Evolutionary conservation across 2,113 vertebrate genomes (phyloP).

Genomic region (Malurus melanocephalus): DNA sequence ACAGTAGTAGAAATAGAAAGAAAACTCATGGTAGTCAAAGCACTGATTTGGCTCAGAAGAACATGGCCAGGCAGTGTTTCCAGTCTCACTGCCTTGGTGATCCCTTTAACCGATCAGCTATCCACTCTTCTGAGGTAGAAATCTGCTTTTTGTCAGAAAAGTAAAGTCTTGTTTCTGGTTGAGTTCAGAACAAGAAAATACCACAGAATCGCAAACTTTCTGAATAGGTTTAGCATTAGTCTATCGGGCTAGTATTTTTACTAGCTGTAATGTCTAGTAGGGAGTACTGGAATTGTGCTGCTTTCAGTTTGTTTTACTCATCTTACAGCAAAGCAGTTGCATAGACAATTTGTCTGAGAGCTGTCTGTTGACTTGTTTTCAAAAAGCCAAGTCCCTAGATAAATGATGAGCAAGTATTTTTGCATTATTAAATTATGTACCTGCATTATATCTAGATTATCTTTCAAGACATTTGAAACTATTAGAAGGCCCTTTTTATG

Average conservation of each 20-base stretch:
- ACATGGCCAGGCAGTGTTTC: background rate
- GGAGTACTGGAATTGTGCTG: background rate
- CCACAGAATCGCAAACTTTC: background rate
- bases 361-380: background rate
- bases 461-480: background rate
- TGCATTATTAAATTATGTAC: background rate
- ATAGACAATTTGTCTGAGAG: background rate
- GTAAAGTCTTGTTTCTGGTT: background rate
- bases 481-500: background rate
- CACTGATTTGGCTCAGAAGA: background rate
- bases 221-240: background rate
- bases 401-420: background rate
- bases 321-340: background rate
- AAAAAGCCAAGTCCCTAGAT: background rate
- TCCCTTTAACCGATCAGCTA: background rate
- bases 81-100: background rate
- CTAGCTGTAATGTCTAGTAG: background rate
- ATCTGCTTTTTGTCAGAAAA: background rate
- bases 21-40: background rate
- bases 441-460: background rate
- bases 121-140: background rate
- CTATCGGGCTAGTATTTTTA: background rate
- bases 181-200: background rate
- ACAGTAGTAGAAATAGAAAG: background rate
- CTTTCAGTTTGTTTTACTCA: background rate